Conservation (phyloP, 2,888 invertebrate species). For the Nomada goodeniana region DNA sequence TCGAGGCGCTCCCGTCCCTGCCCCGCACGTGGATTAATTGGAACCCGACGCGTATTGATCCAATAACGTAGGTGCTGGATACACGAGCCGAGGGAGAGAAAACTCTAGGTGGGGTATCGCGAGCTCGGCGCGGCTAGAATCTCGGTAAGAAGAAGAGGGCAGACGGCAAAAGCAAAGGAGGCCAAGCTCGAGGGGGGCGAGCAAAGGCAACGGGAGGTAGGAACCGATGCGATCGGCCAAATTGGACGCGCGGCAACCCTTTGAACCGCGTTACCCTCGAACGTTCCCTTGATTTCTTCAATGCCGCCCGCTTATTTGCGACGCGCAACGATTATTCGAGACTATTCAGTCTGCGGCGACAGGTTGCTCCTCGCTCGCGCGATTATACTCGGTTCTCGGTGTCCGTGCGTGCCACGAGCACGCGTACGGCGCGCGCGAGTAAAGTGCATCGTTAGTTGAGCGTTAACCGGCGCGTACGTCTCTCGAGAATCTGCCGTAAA, state of each 20-base stretch:
- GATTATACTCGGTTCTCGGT: not conserved
- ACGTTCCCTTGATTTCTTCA: too few species aligned
- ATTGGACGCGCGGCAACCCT: too few species aligned
- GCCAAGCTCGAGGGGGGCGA: not conserved
- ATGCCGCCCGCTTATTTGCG: not conserved
- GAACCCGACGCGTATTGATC: conserved; percentile 80
- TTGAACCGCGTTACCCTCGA: too few species aligned
- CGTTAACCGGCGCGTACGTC: conserved; percentile 2
- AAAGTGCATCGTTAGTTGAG: not conserved
- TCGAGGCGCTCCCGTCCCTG: conserved; percentile 72
- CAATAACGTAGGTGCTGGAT: conserved; percentile 75
- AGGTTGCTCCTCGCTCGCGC: not conserved
- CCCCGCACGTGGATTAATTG: conserved; percentile 77
- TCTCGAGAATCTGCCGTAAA: conserved; percentile 34
- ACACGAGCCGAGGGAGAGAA: conserved; percentile 65
- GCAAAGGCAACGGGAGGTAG: not conserved
- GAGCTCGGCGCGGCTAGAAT: not conserved
- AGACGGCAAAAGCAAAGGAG: conserved; percentile 5
- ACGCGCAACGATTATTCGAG: not conserved
- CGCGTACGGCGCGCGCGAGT: conserved; percentile 3
- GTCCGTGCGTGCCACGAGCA: not conserved
- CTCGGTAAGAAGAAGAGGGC: conserved; percentile 14
- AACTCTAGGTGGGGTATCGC: conserved; percentile 55
- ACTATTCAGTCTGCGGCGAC: conserved; percentile 7
- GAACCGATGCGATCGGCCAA: too few species aligned